Conservation (phyloP, 2,113 vertebrate species). For the Hippocampus mohnikei region DNA sequence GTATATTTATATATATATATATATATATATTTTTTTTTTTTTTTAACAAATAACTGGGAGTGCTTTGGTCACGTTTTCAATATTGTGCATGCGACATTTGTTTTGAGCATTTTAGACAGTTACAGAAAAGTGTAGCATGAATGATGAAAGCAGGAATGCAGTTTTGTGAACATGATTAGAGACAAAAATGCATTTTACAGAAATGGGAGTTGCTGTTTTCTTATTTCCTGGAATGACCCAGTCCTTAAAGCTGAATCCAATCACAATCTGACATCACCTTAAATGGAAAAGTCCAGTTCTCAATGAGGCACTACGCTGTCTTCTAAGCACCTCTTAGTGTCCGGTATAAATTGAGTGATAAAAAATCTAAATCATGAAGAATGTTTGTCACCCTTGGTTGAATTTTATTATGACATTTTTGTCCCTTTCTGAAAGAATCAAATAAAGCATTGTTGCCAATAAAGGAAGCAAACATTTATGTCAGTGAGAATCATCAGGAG, state of each 20-base stretch:
- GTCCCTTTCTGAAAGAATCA: neutral
- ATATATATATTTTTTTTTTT: no score
- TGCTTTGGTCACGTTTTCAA: no score
- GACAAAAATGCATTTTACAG: neutral
- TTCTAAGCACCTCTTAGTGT: slow-evolving; percentile 32
- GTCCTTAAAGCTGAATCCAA: slow-evolving; percentile 8
- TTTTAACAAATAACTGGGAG: no score
- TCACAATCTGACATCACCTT: slow-evolving; percentile 29
- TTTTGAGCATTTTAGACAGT: no score
- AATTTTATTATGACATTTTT: no score
- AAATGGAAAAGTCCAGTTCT: slow-evolving; percentile 23
- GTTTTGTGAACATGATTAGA: neutral
- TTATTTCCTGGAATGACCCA: neutral
- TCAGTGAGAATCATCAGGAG: slow-evolving; percentile 51
- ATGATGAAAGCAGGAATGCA: neutral
- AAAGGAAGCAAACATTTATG: slow-evolving; percentile 43
- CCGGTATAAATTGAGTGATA: neutral
- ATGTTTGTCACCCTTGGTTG: no score
- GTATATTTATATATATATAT: no score
- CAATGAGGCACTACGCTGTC: slow-evolving; percentile 18
- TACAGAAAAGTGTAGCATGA: no score
- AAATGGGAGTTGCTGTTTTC: neutral
- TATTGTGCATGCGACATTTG: no score
- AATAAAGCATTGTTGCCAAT: slow-evolving; percentile 33
- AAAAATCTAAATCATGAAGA: no score